Percentiles rank a stretch among this genome's conserved stretches.
Conservation (phyloP, 2,797 vertebrate genomes). For the Sebastes paucispinis region DNA sequence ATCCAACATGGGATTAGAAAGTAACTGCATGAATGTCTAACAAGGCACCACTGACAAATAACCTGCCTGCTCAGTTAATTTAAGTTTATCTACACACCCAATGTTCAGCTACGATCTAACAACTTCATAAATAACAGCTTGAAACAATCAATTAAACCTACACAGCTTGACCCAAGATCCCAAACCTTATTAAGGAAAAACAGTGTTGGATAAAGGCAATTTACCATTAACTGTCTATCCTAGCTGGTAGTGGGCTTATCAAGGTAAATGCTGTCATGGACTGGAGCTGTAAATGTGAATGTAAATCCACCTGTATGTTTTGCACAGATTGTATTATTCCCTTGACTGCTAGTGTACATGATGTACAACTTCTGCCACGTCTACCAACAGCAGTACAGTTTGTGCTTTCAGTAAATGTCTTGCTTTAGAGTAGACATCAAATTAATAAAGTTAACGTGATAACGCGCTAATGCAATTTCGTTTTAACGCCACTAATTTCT, state of each 20-base stretch:
- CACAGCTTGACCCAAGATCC: background rate
- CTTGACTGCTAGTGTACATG: background rate
- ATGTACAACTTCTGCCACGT: background rate
- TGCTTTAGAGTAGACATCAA: background rate
- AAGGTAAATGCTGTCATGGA: background rate
- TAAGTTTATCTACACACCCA: background rate
- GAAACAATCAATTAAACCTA: background rate
- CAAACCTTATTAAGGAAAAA: background rate
- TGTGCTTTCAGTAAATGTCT: background rate
- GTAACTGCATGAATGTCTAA: constrained; percentile 2
- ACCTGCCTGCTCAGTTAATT: background rate
- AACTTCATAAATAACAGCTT: background rate
- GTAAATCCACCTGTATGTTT: background rate
- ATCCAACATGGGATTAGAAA: constrained; percentile 3
- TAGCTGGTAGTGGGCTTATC: background rate
- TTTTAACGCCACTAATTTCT: too few species aligned
- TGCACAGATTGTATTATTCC: background rate
- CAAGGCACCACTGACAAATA: background rate
- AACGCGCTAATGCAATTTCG: too few species aligned
- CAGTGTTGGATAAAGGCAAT: background rate
- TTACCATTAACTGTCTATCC: background rate
- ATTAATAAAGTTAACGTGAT: background rate
- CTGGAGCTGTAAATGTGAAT: background rate
- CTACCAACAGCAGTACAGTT: background rate
- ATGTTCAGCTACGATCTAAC: background rate